These are phyloP conservation scores for Cinclus cinclus DNA, from an alignment of 2,113 vertebrate species.

Conservation along the genomic window DNA sequence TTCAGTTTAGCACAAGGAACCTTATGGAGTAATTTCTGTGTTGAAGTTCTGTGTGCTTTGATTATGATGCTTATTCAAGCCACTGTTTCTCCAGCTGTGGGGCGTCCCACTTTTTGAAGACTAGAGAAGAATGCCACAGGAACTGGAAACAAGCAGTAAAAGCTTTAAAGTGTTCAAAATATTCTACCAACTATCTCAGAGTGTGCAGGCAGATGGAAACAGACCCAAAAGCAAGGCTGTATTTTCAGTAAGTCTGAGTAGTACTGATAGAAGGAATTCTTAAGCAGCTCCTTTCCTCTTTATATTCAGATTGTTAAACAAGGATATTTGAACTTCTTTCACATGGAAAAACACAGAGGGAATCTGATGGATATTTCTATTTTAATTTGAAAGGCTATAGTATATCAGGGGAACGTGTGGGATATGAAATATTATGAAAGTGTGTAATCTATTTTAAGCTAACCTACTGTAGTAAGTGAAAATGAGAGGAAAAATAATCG, in stretches of 20 bases:
- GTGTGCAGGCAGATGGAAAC: not conserved
- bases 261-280: not conserved
- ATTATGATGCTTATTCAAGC: not conserved
- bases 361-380: conserved; percentile 17
- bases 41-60: not conserved
- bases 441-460: conserved; percentile 17
- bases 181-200: not conserved
- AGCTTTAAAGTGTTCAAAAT: not conserved
- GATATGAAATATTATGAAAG: conserved; percentile 5
- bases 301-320: conserved; percentile 21
- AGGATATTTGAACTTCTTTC: conserved; percentile 21
- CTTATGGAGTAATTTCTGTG: not conserved
- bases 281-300: conserved; percentile 1
- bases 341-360: not conserved
- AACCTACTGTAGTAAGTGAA: not conserved
- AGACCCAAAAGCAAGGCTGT: not conserved
- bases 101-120: not conserved
- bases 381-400: conserved; percentile 6
- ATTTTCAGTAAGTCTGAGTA: conserved; percentile 4
- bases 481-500: not conserved
- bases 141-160: not conserved
- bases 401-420: not conserved
- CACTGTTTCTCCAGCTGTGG: not conserved
- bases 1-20: not conserved
- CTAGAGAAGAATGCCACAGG: not conserved